Conservation (phyloP, 2,797 vertebrate species). For the Sebastes kiyomatsui region DNA sequence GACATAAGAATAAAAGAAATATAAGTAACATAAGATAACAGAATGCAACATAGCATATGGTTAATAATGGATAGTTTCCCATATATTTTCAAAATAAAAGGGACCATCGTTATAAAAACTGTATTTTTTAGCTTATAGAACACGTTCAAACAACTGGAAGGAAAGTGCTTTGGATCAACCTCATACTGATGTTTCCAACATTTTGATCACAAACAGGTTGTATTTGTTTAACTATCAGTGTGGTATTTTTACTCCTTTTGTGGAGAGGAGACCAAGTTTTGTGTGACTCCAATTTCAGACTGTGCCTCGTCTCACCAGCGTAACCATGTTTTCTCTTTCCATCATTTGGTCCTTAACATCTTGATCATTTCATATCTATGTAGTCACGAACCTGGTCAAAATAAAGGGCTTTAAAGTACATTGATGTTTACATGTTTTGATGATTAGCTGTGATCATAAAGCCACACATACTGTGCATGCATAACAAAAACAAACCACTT, state of each 20-base stretch:
- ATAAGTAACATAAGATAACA: not conserved
- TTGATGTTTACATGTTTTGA: not conserved
- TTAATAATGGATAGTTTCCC: not conserved
- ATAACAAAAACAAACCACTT: not conserved
- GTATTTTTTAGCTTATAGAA: not conserved
- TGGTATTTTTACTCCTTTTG: not conserved
- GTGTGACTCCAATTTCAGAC: not conserved
- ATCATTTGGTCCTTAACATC: not conserved
- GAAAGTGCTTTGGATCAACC: not conserved
- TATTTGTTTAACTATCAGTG: not conserved
- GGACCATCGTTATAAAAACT: not conserved
- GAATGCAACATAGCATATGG: not conserved
- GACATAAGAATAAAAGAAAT: not conserved
- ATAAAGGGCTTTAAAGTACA: slow-evolving; percentile 52
- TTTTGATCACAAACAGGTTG: not conserved
- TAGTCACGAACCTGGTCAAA: slow-evolving; percentile 36
- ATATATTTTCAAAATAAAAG: slow-evolving; percentile 4
- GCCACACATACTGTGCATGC: not conserved
- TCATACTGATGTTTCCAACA: not conserved
- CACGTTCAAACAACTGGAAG: not conserved
- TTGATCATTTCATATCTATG: slow-evolving; percentile 35
- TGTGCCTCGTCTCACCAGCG: slow-evolving; percentile 4
- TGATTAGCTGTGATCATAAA: not conserved
- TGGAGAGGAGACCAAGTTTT: not conserved
- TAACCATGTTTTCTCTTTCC: slow-evolving; percentile 19